Evolutionary conservation across 2,797 vertebrate species (phyloP).

Genomic region (Ataeniobius toweri): DNA sequence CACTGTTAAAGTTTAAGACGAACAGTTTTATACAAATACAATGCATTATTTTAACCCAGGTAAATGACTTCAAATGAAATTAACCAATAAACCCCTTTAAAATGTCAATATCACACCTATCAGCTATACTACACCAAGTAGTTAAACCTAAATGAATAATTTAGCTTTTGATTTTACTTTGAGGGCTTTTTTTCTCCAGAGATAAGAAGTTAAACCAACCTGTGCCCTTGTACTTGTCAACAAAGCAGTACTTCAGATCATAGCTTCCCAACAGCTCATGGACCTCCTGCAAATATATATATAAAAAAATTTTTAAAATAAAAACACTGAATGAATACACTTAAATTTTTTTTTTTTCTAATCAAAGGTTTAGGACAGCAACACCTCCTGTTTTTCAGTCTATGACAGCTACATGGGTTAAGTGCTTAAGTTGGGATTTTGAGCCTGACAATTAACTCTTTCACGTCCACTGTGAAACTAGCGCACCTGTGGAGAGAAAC

Average conservation of each 20-base stretch:
- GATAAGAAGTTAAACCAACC: slow-evolving; percentile 78
- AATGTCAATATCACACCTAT: background rate
- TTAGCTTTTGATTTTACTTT: background rate
- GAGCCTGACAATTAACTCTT: slow-evolving; percentile 24
- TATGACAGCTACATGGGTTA: background rate
- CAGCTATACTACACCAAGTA: background rate
- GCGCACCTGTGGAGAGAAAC: slow-evolving; percentile 45
- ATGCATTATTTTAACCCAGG: background rate
- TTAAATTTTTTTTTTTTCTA: no score
- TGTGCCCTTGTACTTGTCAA: slow-evolving; percentile 97
- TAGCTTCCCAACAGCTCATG: slow-evolving; percentile 91
- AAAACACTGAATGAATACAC: no score
- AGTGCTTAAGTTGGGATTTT: slow-evolving; percentile 17
- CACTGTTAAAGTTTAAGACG: background rate
- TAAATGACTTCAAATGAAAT: background rate
- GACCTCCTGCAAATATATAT: slow-evolving; percentile 83
- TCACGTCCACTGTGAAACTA: slow-evolving; percentile 24
- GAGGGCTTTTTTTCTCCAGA: background rate
- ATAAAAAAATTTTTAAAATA: background rate
- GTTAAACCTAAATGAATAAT: background rate
- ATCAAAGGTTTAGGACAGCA: background rate
- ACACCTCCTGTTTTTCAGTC: background rate
- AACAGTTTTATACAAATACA: background rate
- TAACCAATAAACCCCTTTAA: background rate
- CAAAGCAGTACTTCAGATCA: slow-evolving; percentile 96